These are phyloP conservation scores for Ectropis crepuscularia DNA, from an alignment of 2,888 invertebrate species.

Conservation along the genomic window DNA sequence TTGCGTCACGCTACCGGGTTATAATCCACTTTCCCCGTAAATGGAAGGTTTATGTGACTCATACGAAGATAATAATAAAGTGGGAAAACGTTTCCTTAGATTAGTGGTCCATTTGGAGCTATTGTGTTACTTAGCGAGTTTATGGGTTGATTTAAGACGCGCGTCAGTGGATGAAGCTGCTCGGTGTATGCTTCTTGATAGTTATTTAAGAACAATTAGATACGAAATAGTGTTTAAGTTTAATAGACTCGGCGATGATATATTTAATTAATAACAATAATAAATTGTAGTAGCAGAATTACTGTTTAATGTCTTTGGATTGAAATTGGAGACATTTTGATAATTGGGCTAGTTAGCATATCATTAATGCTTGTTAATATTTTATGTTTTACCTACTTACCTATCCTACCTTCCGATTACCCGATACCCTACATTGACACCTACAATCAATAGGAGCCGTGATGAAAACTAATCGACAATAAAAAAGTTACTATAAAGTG, in stretches of 20 bases:
- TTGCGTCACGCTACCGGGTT: constrained; percentile 76
- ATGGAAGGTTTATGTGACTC: constrained; percentile 67
- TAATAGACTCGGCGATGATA: constrained; percentile 46
- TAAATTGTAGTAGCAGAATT: constrained; percentile 27
- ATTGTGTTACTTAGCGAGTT: constrained; percentile 35
- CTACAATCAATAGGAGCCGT: too few relatives aligned
- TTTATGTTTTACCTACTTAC: too few relatives aligned
- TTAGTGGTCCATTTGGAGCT: constrained; percentile 52
- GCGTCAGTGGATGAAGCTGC: constrained; percentile 33
- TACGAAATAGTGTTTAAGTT: constrained; percentile 43
- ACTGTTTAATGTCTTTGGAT: too few relatives aligned
- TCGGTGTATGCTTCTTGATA: constrained; percentile 50
- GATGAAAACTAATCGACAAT: too few relatives aligned
- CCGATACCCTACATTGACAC: too few relatives aligned
- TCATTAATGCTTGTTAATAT: too few relatives aligned
- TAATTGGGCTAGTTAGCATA: too few relatives aligned
- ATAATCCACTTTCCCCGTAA: constrained; percentile 74
- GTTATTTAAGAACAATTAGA: constrained; percentile 45
- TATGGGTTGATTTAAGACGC: constrained; percentile 37
- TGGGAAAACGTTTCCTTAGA: constrained; percentile 65
- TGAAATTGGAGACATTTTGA: too few relatives aligned
- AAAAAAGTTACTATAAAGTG: too few relatives aligned
- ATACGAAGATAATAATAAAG: constrained; percentile 58
- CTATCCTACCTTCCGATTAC: too few relatives aligned
- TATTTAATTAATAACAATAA: constrained; percentile 34